Conservation (phyloP, 2,113 vertebrate species). For the Bufo bufo region DNA sequence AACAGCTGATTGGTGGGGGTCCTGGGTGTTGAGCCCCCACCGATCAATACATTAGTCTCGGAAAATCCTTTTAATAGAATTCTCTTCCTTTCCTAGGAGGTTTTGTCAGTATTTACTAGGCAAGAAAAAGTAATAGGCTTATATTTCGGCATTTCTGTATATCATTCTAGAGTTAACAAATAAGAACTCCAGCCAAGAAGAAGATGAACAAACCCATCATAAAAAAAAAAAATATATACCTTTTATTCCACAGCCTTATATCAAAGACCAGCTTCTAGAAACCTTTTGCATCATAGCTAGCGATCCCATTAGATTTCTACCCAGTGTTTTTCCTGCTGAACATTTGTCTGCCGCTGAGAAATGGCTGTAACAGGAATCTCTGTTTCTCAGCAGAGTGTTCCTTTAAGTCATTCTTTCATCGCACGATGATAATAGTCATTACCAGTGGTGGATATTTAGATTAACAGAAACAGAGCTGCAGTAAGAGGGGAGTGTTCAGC, state of each 20-base stretch:
- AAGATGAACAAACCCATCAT: background rate
- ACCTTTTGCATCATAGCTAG: background rate
- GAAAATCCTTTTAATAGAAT: too few species aligned
- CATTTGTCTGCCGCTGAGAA: background rate
- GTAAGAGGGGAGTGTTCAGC: background rate
- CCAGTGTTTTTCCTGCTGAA: background rate
- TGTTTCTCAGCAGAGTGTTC: background rate
- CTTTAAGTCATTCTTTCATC: background rate
- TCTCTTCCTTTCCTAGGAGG: too few species aligned
- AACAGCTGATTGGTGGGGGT: too few species aligned
- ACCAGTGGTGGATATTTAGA: constrained; percentile 1
- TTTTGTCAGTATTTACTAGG: too few species aligned
- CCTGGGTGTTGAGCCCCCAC: too few species aligned
- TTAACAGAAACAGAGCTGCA: background rate
- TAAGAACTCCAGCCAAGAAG: background rate
- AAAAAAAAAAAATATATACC: too few species aligned
- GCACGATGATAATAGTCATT: background rate
- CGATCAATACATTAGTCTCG: too few species aligned
- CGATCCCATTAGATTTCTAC: background rate
- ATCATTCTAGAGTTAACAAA: background rate
- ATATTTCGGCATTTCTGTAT: too few species aligned
- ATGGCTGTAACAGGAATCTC: background rate
- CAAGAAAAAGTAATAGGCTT: too few species aligned
- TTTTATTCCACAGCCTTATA: too few species aligned
- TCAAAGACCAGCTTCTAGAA: background rate